A percentile compares a stretch with the other conserved stretches of the same genome.
Evolutionary conservation across 2,113 vertebrate genomes (phyloP).

Genomic region (Promerops cafer): DNA sequence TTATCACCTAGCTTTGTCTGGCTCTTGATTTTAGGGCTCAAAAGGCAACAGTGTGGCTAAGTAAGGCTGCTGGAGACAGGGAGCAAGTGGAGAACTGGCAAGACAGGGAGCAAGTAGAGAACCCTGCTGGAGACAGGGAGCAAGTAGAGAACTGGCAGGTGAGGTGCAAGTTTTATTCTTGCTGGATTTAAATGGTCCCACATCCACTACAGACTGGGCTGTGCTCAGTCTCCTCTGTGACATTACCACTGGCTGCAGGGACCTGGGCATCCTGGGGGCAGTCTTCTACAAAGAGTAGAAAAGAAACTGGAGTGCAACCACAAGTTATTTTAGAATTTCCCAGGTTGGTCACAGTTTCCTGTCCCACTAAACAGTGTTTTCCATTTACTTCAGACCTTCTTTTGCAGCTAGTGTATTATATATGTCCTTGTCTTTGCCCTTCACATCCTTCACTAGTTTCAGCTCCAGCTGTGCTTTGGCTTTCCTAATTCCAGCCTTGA

Average conservation of each 20-base stretch:
- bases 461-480: not conserved
- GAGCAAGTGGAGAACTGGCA: rapidly evolving
- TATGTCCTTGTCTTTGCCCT: not conserved
- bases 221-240: not conserved
- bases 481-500: not conserved
- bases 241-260: too few species aligned
- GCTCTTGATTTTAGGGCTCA: not conserved
- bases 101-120: rapidly evolving
- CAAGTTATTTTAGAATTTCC: not conserved
- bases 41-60: not conserved
- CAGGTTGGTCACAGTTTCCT: not conserved
- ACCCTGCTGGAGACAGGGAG: not conserved
- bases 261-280: not conserved
- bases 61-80: not conserved
- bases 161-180: not conserved
- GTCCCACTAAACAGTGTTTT: not conserved
- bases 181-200: not conserved
- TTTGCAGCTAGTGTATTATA: not conserved
- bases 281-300: not conserved
- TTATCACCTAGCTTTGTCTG: not conserved
- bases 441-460: not conserved
- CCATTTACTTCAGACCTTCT: not conserved
- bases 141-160: rapidly evolving
- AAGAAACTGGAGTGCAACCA: not conserved
- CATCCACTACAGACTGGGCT: not conserved